Evolutionary conservation across 2,113 vertebrate species (phyloP).

Genomic region (Cygnus buccinator): DNA sequence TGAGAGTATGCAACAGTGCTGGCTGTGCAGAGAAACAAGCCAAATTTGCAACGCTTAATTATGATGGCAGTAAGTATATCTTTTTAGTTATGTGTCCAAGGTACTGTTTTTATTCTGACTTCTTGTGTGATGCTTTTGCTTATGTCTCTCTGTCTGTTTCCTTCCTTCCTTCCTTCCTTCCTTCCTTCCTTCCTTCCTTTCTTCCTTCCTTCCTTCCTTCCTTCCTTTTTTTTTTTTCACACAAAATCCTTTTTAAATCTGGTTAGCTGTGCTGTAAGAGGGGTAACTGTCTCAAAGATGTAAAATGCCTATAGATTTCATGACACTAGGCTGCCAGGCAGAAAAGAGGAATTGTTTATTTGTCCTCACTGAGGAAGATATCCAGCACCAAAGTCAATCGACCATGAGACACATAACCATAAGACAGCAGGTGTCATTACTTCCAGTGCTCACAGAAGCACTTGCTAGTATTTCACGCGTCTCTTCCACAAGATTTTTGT

Average conservation of each 20-base stretch:
- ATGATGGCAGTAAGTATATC: conserved; percentile 92
- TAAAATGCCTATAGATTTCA: not conserved
- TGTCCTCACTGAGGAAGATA: not conserved
- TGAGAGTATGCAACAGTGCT: conserved; percentile 96
- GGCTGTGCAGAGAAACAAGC: conserved; percentile 94
- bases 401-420: not conserved
- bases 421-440: not conserved
- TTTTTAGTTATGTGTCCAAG: not conserved
- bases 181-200: no score
- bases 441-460: not conserved
- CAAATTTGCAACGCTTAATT: conserved; percentile 93
- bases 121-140: not conserved
- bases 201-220: no score
- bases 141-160: not conserved
- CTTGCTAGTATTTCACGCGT: not conserved
- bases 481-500: conserved; percentile 10
- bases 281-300: not conserved
- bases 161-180: no score
- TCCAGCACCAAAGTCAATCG: not conserved
- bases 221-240: not conserved
- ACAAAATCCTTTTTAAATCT: not conserved
- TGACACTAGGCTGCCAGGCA: not conserved
- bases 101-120: not conserved
- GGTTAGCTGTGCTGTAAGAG: not conserved
- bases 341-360: conserved; percentile 4